Base-by-base conservation (phyloP, 2,797 vertebrate genomes). In the Psittacula echo region DNA sequence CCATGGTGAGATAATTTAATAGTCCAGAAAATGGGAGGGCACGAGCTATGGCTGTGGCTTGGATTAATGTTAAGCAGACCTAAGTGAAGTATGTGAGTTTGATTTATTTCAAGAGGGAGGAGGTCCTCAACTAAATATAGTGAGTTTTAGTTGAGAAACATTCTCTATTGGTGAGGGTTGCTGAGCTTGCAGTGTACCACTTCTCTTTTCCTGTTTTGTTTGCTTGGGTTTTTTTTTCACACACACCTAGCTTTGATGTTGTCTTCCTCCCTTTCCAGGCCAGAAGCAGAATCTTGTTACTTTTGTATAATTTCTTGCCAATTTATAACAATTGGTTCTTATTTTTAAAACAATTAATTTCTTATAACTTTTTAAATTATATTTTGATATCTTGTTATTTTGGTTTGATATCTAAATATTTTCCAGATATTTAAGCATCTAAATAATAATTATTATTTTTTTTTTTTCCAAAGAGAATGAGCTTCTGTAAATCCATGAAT, bases 31-130 rank as follows among this genome's bases (percentile, higher is more conserved):
- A 65, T 1, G 4, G 15, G 4, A 14, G 7, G 16, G 12, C 39
- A 26, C 39, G 44, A 48, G 11, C 6, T n/a, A 41, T 0, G 1
- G 4, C 41, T 73, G 5, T 65, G 12, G 9, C 32, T 77, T 1
- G 1, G 5, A 37, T 54, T 54, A 85, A 73, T 34, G 14, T 34
- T 81, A 29, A 81, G 8, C 14, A 61, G 26, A 81, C 41, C 19
- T 50, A 65, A 70, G 60, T 30, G 9, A 85, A 67, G 60, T 26
- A 19, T 3, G 7, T 39, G 11, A 10, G 1, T 54, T 84, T 67
- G 21, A 18, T 76, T 47, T 87, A 34, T 72, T 84, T 64, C 10
- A 54, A 77, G 37, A 42, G 6, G 19, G 58, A 74, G 45, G 22
- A 68, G 11, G 32, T 60, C 19, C 11, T 85, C 27, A 44, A 30